Base-by-base conservation (phyloP, 2,113 vertebrate genomes). In the Amblyopsis rosae region DNA sequence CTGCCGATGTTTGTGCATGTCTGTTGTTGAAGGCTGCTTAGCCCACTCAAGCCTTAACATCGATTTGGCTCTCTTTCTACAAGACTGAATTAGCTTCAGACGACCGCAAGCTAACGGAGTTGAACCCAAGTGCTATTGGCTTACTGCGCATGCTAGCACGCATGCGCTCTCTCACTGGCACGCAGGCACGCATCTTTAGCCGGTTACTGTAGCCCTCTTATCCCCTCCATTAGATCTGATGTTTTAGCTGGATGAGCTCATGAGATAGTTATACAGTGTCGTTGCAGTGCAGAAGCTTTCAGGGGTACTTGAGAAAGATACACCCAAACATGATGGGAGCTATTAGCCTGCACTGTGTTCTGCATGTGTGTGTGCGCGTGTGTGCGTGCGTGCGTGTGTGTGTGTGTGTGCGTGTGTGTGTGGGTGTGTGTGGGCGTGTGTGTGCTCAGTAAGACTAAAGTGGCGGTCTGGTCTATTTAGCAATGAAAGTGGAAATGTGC, bases 221-320 rank as follows among this genome's bases (percentile, higher is more conserved):
- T 17, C 16, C 45, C 19, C 9, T 54, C 51, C 49, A 68, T 68
- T 59, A 68, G 56, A 7, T 58, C 46, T 13, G 1, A 13, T 59
- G 56, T 47, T 59, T 41, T 16, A 35, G 26, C 55, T 16, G 65
- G 47, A 48, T 5, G 41, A 49, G 48, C 46, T 50, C 57, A 59
- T 51, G 47, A 50, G 66, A 68, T 48, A 68, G 35, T 59, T 47
- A 59, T 35, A 56, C 9, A 68, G 66, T 59, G 56, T 68, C 33
- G 56, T 45, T 50, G 46, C 45, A 46, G 35, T 19, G 33, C 11
- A 16, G 26, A 9, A 32, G 55, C 65, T 33, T 59, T 59, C 55
- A 32, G 41, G 47, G 15, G 11, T 32, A 33, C 26, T 55, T 49
- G 19, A 49, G 26, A 32, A 48, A 68, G 55, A 59, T 19, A 59